phyloP scores from a whole-genome alignment of 2,888 invertebrate genomes.

The Macrosiphum euphorbiae region DNA sequence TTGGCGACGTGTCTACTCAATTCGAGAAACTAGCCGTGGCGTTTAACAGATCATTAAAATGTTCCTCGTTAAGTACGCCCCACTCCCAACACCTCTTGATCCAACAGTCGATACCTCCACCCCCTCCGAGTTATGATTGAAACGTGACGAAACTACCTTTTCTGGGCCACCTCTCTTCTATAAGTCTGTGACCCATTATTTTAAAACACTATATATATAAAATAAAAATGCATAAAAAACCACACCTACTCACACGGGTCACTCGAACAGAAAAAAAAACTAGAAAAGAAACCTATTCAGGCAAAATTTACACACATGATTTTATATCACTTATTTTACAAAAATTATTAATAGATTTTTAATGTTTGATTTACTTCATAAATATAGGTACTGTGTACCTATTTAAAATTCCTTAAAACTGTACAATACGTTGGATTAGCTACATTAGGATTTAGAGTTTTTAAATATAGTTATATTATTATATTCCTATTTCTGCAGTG shows the following conservation, averaged over 20 bases:
- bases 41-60: slow-evolving; percentile 65
- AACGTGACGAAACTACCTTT: slow-evolving; percentile 64
- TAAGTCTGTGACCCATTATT: slow-evolving; percentile 59
- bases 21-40: slow-evolving; percentile 55
- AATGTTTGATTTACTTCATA: background rate
- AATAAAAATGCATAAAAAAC: slow-evolving; percentile 53
- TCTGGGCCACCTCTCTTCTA: slow-evolving; percentile 54
- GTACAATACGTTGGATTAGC: background rate
- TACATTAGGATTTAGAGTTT: background rate
- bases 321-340: background rate
- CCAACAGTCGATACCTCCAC: slow-evolving; percentile 44
- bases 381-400: background rate
- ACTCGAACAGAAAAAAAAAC: slow-evolving; percentile 43
- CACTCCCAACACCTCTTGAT: slow-evolving; percentile 44
- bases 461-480: background rate
- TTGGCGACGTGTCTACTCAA: slow-evolving; percentile 45
- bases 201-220: slow-evolving; percentile 29
- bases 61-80: slow-evolving; percentile 55
- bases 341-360: background rate
- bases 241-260: slow-evolving; percentile 56
- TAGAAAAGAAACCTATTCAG: slow-evolving; percentile 43
- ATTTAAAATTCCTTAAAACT: background rate
- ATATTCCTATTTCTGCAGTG: background rate
- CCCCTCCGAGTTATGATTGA: slow-evolving; percentile 52
- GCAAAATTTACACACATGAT: slow-evolving; percentile 51